Evolutionary conservation across 2,888 invertebrate species (phyloP).

Genomic region (Saturnia pavonia): DNA sequence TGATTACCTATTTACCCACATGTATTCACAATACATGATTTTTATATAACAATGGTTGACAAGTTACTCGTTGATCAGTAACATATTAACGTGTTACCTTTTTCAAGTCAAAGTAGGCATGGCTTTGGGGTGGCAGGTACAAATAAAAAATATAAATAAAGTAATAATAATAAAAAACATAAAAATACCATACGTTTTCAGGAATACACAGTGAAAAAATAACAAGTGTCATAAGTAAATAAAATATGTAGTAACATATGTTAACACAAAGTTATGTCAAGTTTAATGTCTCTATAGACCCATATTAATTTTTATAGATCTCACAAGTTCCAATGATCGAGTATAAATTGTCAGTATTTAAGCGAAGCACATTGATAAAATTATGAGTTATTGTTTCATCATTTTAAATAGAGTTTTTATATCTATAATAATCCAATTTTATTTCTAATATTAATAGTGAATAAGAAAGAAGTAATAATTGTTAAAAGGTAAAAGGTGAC

Average conservation of each 20-base stretch:
- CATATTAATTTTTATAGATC: background rate
- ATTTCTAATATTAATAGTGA: too few species aligned
- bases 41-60: background rate
- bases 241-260: background rate
- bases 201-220: background rate
- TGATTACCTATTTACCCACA: background rate
- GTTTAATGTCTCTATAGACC: background rate
- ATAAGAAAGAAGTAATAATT: background rate
- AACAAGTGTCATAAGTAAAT: background rate
- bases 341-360: background rate
- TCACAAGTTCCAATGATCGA: background rate
- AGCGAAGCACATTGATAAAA: background rate
- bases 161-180: background rate
- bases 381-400: too few species aligned
- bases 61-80: background rate
- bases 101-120: too few species aligned
- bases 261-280: background rate
- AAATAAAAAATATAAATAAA: background rate
- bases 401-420: too few species aligned
- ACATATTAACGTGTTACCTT: too few species aligned
- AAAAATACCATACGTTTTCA: background rate
- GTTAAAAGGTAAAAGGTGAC: too few species aligned
- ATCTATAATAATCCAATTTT: too few species aligned
- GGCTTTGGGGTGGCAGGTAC: background rate
- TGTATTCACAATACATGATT: background rate